Percentiles rank a stretch among this genome's conserved stretches.
Evolutionary conservation across 2,888 invertebrate species (phyloP).

Genomic region (Ptilodon capucinus): DNA sequence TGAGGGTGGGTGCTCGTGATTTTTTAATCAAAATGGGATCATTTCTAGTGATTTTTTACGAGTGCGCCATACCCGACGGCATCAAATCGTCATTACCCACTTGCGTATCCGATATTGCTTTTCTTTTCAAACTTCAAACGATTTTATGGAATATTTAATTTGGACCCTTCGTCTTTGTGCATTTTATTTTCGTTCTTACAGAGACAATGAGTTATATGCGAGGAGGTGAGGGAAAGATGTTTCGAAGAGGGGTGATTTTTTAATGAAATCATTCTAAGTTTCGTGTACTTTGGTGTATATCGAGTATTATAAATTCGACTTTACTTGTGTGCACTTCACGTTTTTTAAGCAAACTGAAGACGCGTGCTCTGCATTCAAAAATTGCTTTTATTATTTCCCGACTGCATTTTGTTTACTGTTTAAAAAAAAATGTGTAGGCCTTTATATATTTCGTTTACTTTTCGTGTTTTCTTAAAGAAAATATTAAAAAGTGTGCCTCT

Average conservation of each 20-base stretch:
- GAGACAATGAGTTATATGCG: slow-evolving; percentile 5
- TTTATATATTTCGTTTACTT: too few species aligned
- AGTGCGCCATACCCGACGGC: slow-evolving; percentile 70
- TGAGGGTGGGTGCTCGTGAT: slow-evolving; percentile 73
- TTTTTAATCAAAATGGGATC: slow-evolving; percentile 82
- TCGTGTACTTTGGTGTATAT: too few species aligned
- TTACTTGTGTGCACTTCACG: too few species aligned
- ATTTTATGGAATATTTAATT: slow-evolving; percentile 76
- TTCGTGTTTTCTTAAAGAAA: background rate
- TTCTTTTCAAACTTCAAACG: slow-evolving; percentile 72
- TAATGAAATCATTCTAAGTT: background rate
- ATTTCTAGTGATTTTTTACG: slow-evolving; percentile 82
- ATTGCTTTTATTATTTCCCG: too few species aligned
- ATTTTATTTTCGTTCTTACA: slow-evolving; percentile 30
- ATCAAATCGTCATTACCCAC: slow-evolving; percentile 81
- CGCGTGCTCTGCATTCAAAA: too few species aligned
- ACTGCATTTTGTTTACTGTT: too few species aligned
- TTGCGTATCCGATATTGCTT: slow-evolving; percentile 79
- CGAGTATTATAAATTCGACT: too few species aligned
- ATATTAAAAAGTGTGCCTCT: background rate
- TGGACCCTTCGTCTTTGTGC: slow-evolving; percentile 50
- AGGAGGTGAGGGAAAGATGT: slow-evolving; percentile 8
- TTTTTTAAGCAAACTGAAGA: too few species aligned
- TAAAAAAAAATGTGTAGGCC: too few species aligned
- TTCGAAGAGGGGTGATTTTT: background rate